Base-by-base conservation (phyloP, 2,113 vertebrate genomes). In the Telmatochromis bifrenatus region DNA sequence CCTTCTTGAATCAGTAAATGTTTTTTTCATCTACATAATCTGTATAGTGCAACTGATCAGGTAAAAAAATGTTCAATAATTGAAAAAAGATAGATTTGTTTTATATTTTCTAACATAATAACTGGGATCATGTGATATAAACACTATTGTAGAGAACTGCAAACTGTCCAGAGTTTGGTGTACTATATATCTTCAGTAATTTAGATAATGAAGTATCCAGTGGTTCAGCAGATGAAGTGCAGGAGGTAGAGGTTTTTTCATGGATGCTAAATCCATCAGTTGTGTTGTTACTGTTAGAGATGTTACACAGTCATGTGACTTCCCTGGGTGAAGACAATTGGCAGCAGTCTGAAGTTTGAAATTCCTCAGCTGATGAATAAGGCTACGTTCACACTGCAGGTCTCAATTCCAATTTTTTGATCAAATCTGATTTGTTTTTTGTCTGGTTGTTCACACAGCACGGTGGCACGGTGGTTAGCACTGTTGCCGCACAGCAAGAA, bases 231-330 rank as follows among this genome's bases (percentile, higher is more conserved):
- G 56, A 60, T 33, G 28, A 60, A 60, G 15, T 33, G 28, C 15
- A 33, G 56, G 1, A 60, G 28, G 28, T 60, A 60, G 56, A 60
- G 0, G 0, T 60, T 60, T 60, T 60, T 0, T 33, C 56, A 60
- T 58, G 55, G 55, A 58, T 60, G 26, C 56, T 60, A 10, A 60
- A 60, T 60, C 56, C 56, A 60, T 60, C 26, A 60, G 14, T 31
- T 60, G 1, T 60, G 14, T 60, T 60, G 26, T 60, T 60, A 58
- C 56, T 58, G 5, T 58, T 58, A 58, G 8, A 58, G 14, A 0
- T 58, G 26, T 58, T 31, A 58, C 55, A 58, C 8, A 60, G 56
- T 60, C 56, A 60, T 17, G 14, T 60, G 56, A 60, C 56, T 31
- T 60, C 26, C 5, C 56, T 31, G 56, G 8, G 14, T 60, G 26